A percentile compares a stretch with the other conserved stretches of the same genome.
These are phyloP conservation scores for Pemphredon lugubris DNA, from an alignment of 2,888 invertebrate genomes.

Conservation along the genomic window DNA sequence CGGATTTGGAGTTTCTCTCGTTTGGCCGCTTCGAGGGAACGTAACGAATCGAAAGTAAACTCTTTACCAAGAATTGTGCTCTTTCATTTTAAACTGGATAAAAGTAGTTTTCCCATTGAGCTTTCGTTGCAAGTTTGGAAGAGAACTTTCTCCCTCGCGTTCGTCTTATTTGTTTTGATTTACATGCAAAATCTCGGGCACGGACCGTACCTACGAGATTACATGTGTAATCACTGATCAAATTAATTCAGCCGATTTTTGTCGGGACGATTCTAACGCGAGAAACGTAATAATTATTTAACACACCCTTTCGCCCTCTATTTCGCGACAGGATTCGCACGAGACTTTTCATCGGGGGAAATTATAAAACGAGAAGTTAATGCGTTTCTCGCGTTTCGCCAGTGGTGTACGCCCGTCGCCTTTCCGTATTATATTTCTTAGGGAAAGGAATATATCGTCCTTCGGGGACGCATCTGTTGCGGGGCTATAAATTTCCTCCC, in stretches of 20 bases:
- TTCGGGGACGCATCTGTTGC: slow-evolving; percentile 68
- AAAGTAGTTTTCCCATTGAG: slow-evolving; percentile 13
- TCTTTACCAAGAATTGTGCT: slow-evolving; percentile 11
- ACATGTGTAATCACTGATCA: too few species aligned
- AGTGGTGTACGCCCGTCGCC: slow-evolving; percentile 35
- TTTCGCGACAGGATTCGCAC: background rate
- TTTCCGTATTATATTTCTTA: slow-evolving; percentile 53
- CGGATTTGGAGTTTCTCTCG: slow-evolving; percentile 8
- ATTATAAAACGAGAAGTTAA: slow-evolving; percentile 43
- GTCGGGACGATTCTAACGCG: too few species aligned
- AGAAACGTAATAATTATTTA: background rate
- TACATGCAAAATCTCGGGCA: too few species aligned
- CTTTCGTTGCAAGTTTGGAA: slow-evolving; percentile 17
- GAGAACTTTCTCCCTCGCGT: slow-evolving; percentile 1
- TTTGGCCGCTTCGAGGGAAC: background rate
- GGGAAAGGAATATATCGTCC: slow-evolving; percentile 65
- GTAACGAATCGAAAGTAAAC: slow-evolving; percentile 37
- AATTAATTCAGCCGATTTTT: too few species aligned
- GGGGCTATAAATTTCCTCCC: slow-evolving; percentile 63
- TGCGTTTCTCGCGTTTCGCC: slow-evolving; percentile 37
- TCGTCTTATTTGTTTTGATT: background rate
- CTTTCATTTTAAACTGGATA: slow-evolving; percentile 2
- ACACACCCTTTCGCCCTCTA: background rate
- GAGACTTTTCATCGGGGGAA: slow-evolving; percentile 6
- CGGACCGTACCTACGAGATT: too few species aligned